Conservation (phyloP, 2,113 vertebrate species). For the Cyphomyrus discorhynchus region DNA sequence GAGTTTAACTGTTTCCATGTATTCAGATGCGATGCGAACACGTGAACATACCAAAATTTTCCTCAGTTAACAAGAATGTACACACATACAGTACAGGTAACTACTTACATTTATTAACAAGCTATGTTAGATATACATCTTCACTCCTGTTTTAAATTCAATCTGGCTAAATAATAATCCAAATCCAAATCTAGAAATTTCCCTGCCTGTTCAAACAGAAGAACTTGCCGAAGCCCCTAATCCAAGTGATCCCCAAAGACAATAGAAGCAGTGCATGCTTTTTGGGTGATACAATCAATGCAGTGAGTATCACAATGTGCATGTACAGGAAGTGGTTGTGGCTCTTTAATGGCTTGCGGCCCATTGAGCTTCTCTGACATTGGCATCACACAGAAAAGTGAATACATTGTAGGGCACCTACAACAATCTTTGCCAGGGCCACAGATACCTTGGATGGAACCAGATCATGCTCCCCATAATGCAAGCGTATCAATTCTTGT, state of each 20-base stretch:
- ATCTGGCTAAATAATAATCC: neutral
- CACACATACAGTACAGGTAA: neutral
- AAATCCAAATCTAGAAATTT: too few relatives aligned
- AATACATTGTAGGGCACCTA: neutral
- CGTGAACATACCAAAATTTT: too few relatives aligned
- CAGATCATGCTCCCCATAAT: neutral
- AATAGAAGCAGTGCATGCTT: neutral
- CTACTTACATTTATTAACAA: neutral
- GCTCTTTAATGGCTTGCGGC: neutral
- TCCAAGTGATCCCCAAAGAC: neutral
- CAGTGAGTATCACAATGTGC: neutral
- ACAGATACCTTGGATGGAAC: neutral
- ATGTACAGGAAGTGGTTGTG: neutral
- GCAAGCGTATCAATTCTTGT: neutral
- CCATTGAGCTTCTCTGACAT: neutral
- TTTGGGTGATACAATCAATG: neutral
- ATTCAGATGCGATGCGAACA: too few relatives aligned
- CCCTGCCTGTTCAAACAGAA: too few relatives aligned
- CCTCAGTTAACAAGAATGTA: neutral
- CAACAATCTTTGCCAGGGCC: neutral
- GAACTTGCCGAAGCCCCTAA: too few relatives aligned
- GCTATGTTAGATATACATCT: neutral
- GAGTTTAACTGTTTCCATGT: too few relatives aligned
- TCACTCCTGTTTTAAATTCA: neutral
- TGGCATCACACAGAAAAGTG: neutral